Evolutionary conservation across 2,113 vertebrate genomes (phyloP), one percentile per base, ranked within the genome.

Genomic region (Pseudorasbora parva): DNA sequence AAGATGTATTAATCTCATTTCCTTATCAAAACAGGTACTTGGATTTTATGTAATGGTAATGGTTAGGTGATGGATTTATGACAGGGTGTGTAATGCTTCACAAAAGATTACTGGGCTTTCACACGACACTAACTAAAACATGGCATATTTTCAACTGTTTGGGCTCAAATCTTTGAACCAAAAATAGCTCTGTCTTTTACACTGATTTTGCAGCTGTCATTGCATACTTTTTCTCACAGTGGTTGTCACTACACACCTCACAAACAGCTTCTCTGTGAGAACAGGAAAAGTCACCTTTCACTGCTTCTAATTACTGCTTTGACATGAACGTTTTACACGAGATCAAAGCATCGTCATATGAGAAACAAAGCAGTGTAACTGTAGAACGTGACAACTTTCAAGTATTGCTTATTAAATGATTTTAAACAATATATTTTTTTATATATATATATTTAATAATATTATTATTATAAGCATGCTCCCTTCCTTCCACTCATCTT

Each of bases 201-300:
- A 21, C 33, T 73, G 14, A 5, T 66, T 56, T 64, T 57, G 37
- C n/a, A 57, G 45, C 71, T 15, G 66, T 77, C 7, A 45, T 9
- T 37, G 60, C 15, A 6, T n/a, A 60, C 14, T 5, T 80, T 37
- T 73, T 71, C 49, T 71, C 49, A 23, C 21, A 25, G 64, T 2
- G 27, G 10, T 37, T 23, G 45, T 25, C 47, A 25, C 12, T 3
- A 60, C 59, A 60, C 17, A 4, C 43, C 77, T 54, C 25, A 27
- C 1, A 6, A 56, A 60, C 43, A 49, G 8, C 64, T 68, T 33
- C 8, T 9, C 64, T 68, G 0, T 21, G 64, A 23, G 10, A 87
- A 82, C 79, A 57, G 62, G 83, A 84, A 78, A 27, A 49, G 78
- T 79, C 21, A 82, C 56, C 54, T 64, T 62, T 41, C 62, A 59